Base-by-base conservation (phyloP, 2,113 vertebrate genomes). In the Tetrao urogallus region DNA sequence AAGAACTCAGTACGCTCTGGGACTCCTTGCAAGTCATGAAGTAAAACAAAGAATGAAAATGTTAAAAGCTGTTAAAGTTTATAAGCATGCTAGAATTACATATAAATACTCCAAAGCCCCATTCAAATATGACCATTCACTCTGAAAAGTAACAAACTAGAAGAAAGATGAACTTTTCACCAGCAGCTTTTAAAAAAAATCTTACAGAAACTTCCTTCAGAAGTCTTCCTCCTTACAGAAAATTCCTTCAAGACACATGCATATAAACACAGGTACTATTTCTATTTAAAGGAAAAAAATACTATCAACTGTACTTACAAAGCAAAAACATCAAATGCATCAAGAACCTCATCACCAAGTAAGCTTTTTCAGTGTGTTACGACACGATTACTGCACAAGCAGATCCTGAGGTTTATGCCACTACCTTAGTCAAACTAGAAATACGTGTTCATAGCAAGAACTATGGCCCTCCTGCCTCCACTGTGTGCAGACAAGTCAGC, bases 1-100 rank as follows among this genome's bases (percentile, higher is more conserved):
- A 86, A 96, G 92, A 94, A 89, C 96, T 97, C 80, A 83, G 52
- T 27, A 96, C 81, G 76, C 86, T 87, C 80, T 96, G 98, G 48
- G 96, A 95, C 77, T 98, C 97, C 97, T 98, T 96, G 61, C 70
- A 92, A 32, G 64, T 13, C 18, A 14, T 63, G 43, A 91, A 86
- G n/a, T 16, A 65, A 88, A 94, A 73, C 69, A 93, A 88, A 82
- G 67, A 87, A 95, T 92, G 50, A 14, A 95, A 84, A 27, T 1
- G n/a, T 90, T 88, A 91, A n/a, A 42, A 84, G 73, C 8, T 64
- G 86, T 75, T 65, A n/a, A 22, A 85, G 82, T 90, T 38, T 13
- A 82, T 42, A 76, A 84, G 50, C 42, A 63, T 12, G 17, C 28
- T 60, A 4, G 0, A 9, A 34, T 79, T 65, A 22, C 10, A 56